These are phyloP conservation scores for Telmatherina bonti DNA, from an alignment of 2,797 vertebrate genomes.

Conservation along the genomic window DNA sequence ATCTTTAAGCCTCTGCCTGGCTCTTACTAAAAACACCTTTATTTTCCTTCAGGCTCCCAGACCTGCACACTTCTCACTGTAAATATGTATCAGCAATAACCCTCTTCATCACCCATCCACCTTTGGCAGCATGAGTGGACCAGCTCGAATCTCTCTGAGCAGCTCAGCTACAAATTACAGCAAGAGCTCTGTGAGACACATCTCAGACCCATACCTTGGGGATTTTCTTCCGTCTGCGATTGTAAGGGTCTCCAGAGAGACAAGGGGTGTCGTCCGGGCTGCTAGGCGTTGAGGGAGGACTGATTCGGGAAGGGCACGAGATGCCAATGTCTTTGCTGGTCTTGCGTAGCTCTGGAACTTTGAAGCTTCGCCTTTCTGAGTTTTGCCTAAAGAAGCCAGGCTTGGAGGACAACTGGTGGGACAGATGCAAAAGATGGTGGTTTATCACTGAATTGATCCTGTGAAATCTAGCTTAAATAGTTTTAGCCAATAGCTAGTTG, in stretches of 20 bases:
- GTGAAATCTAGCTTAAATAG: not conserved
- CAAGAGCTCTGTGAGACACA: conserved; percentile 13
- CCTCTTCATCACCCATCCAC: conserved; percentile 46
- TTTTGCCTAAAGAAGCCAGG: conserved; percentile 91
- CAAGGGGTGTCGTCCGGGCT: conserved; percentile 96
- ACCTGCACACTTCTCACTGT: conserved; percentile 41
- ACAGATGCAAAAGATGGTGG: not conserved
- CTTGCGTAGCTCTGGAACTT: conserved; percentile 91
- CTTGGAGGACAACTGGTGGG: conserved; percentile 76
- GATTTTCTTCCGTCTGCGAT: conserved; percentile 93
- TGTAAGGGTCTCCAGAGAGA: conserved; percentile 92
- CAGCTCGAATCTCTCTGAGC: conserved; percentile 28
- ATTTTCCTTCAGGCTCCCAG: conserved; percentile 30
- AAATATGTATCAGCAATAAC: conserved; percentile 50
- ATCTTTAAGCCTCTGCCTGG: conserved; percentile 25
- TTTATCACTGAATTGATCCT: not conserved
- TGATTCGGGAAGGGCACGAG: conserved; percentile 89
- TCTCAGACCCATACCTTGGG: conserved; percentile 87
- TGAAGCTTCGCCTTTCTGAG: conserved; percentile 93
- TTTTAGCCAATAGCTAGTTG: not conserved
- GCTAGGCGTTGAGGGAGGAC: conserved; percentile 96
- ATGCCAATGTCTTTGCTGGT: conserved; percentile 88
- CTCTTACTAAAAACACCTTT: not conserved
- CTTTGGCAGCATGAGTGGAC: conserved; percentile 38
- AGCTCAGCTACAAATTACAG: conserved; percentile 47